These are phyloP conservation scores for Hiodon tergisus DNA, from an alignment of 2,113 vertebrate genomes.

Conservation along the genomic window DNA sequence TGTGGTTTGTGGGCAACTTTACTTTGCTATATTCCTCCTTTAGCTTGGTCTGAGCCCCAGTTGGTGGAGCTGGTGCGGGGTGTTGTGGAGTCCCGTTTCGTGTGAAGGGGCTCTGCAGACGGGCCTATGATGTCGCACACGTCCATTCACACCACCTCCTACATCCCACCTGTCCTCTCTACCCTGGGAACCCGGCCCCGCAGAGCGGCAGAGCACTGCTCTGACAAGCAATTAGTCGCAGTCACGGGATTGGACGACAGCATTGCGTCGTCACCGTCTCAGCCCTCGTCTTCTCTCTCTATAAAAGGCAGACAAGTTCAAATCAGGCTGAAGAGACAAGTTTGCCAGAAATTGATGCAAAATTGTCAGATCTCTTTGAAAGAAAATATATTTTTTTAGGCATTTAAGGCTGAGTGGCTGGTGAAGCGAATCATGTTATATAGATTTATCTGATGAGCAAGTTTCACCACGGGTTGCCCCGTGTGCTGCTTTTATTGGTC, in stretches of 20 bases:
- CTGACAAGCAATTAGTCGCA: constrained; percentile 50
- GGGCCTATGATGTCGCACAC: not conserved
- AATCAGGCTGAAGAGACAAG: not conserved
- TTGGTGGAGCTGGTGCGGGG: no score
- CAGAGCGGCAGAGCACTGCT: constrained; percentile 44
- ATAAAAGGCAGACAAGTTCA: not conserved
- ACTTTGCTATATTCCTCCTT: no score
- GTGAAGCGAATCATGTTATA: no score
- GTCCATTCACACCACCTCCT: not conserved
- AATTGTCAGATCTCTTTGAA: not conserved
- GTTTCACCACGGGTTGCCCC: no score
- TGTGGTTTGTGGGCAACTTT: no score
- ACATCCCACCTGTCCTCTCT: not conserved
- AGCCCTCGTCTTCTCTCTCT: not conserved
- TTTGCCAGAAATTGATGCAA: not conserved
- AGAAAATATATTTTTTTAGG: not conserved
- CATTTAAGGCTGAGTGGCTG: no score
- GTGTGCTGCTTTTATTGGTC: not conserved
- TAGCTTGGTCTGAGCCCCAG: no score
- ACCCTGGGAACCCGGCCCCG: constrained; percentile 17
- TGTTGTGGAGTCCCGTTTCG: not conserved
- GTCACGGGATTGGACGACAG: constrained; percentile 45
- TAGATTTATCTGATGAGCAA: no score
- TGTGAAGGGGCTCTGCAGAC: not conserved
- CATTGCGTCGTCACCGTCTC: constrained; percentile 17